Conservation (phyloP, 1,140 invertebrate species). For the Agraylea sexmaculata region DNA sequence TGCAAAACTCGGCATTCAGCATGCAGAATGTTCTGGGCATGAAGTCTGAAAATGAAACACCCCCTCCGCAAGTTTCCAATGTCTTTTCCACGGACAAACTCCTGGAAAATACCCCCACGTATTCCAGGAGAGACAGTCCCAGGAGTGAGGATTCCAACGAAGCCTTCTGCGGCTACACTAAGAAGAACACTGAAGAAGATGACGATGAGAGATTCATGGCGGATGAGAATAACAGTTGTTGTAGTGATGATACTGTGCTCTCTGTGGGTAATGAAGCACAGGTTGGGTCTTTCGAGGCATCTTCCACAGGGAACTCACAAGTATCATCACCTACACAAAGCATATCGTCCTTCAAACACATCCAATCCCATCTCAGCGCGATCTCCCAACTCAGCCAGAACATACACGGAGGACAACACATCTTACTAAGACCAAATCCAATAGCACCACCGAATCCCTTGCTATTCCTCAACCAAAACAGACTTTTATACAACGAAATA, state of each 20-base stretch:
- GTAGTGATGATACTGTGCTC: slow-evolving; percentile 52
- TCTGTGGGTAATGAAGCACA: slow-evolving; percentile 53
- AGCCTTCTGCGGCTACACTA: neutral
- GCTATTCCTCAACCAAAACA: slow-evolving; percentile 38
- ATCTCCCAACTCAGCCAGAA: slow-evolving; percentile 44
- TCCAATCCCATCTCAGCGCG: slow-evolving; percentile 45
- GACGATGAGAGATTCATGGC: slow-evolving; percentile 32
- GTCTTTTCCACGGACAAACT: slow-evolving; percentile 39
- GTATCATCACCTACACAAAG: slow-evolving; percentile 22
- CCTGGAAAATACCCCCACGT: slow-evolving; percentile 28
- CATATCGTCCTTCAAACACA: slow-evolving; percentile 44
- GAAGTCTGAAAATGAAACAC: slow-evolving; percentile 37
- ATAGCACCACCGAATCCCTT: slow-evolving; percentile 38
- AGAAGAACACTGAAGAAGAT: slow-evolving; percentile 25
- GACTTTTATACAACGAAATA: slow-evolving; percentile 28
- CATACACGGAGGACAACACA: slow-evolving; percentile 31
- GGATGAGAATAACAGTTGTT: slow-evolving; percentile 42
- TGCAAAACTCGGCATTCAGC: slow-evolving; percentile 34
- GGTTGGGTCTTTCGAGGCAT: slow-evolving; percentile 19
- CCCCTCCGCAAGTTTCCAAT: slow-evolving; percentile 29
- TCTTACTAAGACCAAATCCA: slow-evolving; percentile 34
- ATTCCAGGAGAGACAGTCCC: slow-evolving; percentile 6
- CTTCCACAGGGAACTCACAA: slow-evolving; percentile 20
- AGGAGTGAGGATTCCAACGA: slow-evolving; percentile 7
- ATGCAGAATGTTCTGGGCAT: slow-evolving; percentile 34